Base-by-base conservation (phyloP, 2,113 vertebrate species). In the Crotalus viridis region DNA sequence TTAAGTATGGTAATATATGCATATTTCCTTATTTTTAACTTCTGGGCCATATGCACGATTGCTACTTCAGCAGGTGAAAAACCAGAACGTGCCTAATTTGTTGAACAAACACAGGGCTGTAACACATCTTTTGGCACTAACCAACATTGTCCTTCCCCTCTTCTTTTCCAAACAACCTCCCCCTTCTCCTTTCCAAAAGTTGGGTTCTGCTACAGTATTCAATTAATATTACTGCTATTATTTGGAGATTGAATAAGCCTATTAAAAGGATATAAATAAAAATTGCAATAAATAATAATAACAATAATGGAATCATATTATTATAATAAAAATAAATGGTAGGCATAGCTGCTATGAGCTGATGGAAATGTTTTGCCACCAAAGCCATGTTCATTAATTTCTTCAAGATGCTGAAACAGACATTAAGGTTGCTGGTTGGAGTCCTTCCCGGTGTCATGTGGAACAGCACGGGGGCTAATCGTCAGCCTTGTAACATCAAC, bases 1-100 rank as follows among this genome's bases (percentile, higher is more conserved):
- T 99, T 99, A 99, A 98, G 97, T 98, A 99, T 99, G 99, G 98
- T 99, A 99, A 99, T 99, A 97, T 98, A 99, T 99, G 98, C 98
- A 98, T 98, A 98, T 98, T 99, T 98, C 98, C 99, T 99, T 99
- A 99, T 99, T 99, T 99, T 99, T 99, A 98, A 98, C 97, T 98
- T 98, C 98, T 98, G 98, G 98, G 98, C 99, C 99, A 99, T 99
- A 99, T 99, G 99, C 96, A 97, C 98, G 97, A 97, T 97, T 97
- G 98, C 98, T 98, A 98, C 98, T 98, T 97, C 96, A 98, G 98
- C 98, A 99, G 99, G 99, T 99, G 98, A 99, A 98, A 98, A 98
- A 98, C 97, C 98, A 97, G 98, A 98, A 98, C 97, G 98, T 98
- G 97, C 98, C 99, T 99, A 98, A 99, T 99, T 99, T 99, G 98